These are phyloP conservation scores for Ellobius talpinus DNA, from an alignment of 2,113 vertebrate species.

Conservation along the genomic window DNA sequence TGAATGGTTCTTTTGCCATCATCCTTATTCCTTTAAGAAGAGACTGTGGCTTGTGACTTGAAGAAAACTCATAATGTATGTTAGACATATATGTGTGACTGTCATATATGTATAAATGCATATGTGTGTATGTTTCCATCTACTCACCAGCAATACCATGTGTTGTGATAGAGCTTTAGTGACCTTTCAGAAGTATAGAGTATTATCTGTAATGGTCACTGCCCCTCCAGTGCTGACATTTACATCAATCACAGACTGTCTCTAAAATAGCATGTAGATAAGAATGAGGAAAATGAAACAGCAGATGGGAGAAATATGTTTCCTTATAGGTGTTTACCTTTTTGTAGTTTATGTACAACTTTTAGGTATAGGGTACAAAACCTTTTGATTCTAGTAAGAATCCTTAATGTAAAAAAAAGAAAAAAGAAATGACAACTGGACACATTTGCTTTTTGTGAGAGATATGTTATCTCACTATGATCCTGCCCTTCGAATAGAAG, in stretches of 20 bases:
- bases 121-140: not conserved
- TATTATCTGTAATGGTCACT: not conserved
- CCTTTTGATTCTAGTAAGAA: slow-evolving; percentile 43
- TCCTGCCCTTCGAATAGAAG: not conserved
- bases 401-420: not conserved
- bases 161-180: not conserved
- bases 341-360: not conserved
- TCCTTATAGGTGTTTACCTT: not conserved
- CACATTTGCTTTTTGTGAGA: not conserved
- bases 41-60: not conserved
- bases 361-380: not conserved
- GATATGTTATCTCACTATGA: not conserved
- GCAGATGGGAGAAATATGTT: not conserved
- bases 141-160: not conserved
- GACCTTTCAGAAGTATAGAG: not conserved
- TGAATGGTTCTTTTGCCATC: not conserved
- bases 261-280: not conserved
- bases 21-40: not conserved
- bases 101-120: not conserved
- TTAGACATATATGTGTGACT: not conserved
- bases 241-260: not conserved
- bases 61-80: not conserved
- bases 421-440: not conserved
- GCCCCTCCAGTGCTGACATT: not conserved
- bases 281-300: not conserved